These are phyloP conservation scores for Bombus huntii DNA, from an alignment of 1,140 invertebrate species.

Conservation along the genomic window DNA sequence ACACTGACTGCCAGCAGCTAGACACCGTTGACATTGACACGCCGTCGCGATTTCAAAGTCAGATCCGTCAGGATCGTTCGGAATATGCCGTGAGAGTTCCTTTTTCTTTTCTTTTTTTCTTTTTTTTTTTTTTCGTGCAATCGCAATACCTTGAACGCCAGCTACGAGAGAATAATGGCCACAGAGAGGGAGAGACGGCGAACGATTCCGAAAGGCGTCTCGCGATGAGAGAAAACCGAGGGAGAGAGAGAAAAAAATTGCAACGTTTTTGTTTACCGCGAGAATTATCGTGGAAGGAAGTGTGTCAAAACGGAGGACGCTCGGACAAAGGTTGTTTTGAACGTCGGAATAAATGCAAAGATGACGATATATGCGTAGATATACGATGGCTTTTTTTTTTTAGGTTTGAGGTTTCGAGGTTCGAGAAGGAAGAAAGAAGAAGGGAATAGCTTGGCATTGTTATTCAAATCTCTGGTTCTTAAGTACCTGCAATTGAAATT, in stretches of 20 bases:
- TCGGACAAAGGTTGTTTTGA: background rate
- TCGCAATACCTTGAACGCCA: constrained; percentile 30
- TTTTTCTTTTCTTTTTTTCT: background rate
- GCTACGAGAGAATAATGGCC: constrained; percentile 16
- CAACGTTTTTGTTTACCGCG: background rate
- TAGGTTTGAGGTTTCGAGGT: too few relatives aligned
- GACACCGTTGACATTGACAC: constrained; percentile 48
- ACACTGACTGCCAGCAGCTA: constrained; percentile 46
- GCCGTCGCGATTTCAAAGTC: constrained; percentile 50
- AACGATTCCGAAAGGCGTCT: background rate
- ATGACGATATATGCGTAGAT: too few relatives aligned
- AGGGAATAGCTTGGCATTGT: too few relatives aligned
- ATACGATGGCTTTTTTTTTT: too few relatives aligned
- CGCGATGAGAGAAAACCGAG: background rate
- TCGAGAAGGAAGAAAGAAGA: too few relatives aligned
- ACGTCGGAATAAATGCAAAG: background rate
- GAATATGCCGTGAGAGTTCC: constrained; percentile 34
- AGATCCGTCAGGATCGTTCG: constrained; percentile 48
- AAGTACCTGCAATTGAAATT: too few relatives aligned
- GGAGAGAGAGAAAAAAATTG: background rate
- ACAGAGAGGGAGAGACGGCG: background rate
- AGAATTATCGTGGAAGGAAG: background rate
- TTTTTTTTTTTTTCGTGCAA: background rate
- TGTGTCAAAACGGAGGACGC: background rate
- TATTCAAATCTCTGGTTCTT: too few relatives aligned